phyloP scores from a whole-genome alignment of 2,113 vertebrate genomes.

The Prietella phreatophila region DNA sequence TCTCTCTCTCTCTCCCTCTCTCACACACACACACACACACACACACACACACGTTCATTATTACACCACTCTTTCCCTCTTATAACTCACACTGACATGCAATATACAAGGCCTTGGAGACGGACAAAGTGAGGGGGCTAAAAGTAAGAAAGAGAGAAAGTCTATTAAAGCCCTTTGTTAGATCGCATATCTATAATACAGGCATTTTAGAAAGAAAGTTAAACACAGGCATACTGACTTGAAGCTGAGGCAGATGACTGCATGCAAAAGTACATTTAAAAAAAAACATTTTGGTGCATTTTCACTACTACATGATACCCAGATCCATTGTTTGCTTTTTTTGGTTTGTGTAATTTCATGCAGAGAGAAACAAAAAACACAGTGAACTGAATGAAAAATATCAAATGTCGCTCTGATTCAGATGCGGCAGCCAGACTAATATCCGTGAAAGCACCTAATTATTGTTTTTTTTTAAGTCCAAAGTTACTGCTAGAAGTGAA shows the following conservation, averaged over 20 bases:
- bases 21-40: constrained; percentile 27
- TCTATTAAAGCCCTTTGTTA: neutral
- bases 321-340: neutral
- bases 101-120: neutral
- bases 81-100: constrained; percentile 20
- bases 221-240: neutral
- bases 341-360: neutral
- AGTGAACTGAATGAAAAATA: neutral
- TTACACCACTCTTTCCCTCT: neutral
- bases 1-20: constrained; percentile 9
- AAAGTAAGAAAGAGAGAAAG: neutral
- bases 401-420: neutral
- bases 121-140: neutral
- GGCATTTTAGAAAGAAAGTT: neutral
- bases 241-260: neutral
- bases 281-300: neutral
- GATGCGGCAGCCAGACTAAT: neutral
- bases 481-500: neutral
- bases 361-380: neutral
- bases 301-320: neutral
- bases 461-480: neutral
- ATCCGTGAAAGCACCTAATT: neutral
- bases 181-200: neutral
- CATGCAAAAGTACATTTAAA: neutral
- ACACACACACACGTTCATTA: constrained; percentile 22